Base-by-base conservation (phyloP, 1,140 invertebrate genomes). In the Hylyphantes graminicola region DNA sequence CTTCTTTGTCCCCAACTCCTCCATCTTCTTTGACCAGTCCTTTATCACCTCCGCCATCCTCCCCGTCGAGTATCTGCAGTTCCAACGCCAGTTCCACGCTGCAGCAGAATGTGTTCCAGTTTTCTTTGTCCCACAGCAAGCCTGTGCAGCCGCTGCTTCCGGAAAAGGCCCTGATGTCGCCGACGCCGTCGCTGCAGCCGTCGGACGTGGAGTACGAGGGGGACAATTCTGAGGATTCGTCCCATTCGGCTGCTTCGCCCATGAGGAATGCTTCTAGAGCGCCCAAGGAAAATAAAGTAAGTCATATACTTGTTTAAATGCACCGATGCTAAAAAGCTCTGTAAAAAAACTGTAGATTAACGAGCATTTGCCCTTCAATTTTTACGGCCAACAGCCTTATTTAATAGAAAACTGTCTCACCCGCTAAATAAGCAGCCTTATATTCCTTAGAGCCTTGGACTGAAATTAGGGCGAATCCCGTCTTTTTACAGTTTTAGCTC, bases 51-150 rank as follows among this genome's bases (percentile, higher is more conserved):
- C 75, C 67, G 50, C 77, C 85, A 3, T 80, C 85, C 0, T 82
- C 85, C 3, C 85, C 85, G 5, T 80, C 77, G 9, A 85, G 85
- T 35, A 81, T 85, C 7, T 79, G 84, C 48, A 85, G 84, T 57
- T 79, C 75, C 50, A 85, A 85, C 21, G 68, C 84, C 11, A 73
- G 67, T 57, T 85, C 77, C 8, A 78, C 61, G 3, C 9, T 75
- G 13, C 76, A 85, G 51, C 85, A 85, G n/a, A 80, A 74, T 54
- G 55, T 80, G 15, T 86, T 86, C 55, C 86, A 86, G 8, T 85
- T 86, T 65, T 86, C 82, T 7, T 19, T 86, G 19, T 86, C 86
- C 4, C 86, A 86, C 63, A 85, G 83, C 54, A 86, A 86, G n/a
- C 86, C 86, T 48, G 84, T 86, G 4, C 74, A 79, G 17, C 86